A percentile compares a stretch with the other conserved stretches of the same genome.
Conservation (phyloP, 2,888 invertebrate genomes). For the Mythimna vitellina region DNA sequence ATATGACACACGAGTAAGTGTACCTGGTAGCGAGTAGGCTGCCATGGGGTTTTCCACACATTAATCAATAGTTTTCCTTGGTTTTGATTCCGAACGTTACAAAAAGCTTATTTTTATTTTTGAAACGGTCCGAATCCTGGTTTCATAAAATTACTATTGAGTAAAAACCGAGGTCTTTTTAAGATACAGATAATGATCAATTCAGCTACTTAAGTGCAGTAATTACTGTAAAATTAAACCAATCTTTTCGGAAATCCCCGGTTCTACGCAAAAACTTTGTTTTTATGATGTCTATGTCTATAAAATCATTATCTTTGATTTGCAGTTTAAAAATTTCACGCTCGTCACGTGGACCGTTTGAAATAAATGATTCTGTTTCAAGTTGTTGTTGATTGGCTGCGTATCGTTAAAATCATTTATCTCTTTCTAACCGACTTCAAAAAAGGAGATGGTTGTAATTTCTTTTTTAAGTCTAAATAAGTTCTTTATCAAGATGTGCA, state of each 20-base stretch:
- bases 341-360: background rate
- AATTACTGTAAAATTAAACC: slow-evolving; percentile 31
- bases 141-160: background rate
- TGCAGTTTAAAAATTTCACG: slow-evolving; percentile 27
- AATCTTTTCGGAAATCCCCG: slow-evolving; percentile 33
- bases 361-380: background rate
- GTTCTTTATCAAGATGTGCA: slow-evolving; percentile 13
- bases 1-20: background rate
- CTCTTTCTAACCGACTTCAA: background rate
- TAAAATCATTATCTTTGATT: slow-evolving; percentile 24
- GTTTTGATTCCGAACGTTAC: background rate
- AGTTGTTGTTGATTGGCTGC: slow-evolving; percentile 6
- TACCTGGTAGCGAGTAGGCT: background rate
- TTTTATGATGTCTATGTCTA: slow-evolving; percentile 17
- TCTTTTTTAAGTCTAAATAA: background rate
- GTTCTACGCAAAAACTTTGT: slow-evolving; percentile 11
- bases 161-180: background rate
- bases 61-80: slow-evolving; percentile 14
- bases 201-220: slow-evolving; percentile 10
- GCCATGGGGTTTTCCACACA: background rate
- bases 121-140: background rate
- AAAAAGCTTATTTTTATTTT: background rate
- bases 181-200: background rate
- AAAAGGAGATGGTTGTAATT: background rate
- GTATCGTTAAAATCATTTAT: background rate